Evolutionary conservation across 2,113 vertebrate species (phyloP).

Genomic region (Physeter macrocephalus): DNA sequence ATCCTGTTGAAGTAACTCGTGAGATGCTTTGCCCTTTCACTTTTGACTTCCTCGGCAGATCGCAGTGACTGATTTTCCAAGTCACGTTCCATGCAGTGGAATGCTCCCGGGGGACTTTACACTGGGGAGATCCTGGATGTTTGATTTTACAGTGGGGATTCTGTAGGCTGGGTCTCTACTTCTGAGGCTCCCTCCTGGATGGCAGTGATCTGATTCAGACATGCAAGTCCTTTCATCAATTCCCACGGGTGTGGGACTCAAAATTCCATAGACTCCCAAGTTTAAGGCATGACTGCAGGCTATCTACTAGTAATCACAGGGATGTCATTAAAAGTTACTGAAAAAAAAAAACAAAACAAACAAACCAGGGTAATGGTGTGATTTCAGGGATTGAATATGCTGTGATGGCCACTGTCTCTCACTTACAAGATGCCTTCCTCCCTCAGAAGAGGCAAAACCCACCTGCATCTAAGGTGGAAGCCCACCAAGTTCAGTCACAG

Average conservation of each 20-base stretch:
- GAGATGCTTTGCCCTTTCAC: not conserved
- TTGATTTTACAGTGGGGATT: not conserved
- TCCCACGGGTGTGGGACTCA: not conserved
- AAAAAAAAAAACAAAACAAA: too few species aligned
- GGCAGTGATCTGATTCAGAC: not conserved
- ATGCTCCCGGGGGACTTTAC: not conserved
- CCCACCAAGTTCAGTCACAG: not conserved
- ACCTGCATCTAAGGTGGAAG: not conserved
- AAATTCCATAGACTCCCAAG: not conserved
- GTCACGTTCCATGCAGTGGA: not conserved
- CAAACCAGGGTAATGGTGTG: not conserved
- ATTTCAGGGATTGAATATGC: not conserved
- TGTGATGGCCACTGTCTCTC: not conserved
- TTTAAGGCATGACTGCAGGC: not conserved
- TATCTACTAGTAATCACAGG: not conserved
- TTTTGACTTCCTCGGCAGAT: slow-evolving; percentile 47
- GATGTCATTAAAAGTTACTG: not conserved
- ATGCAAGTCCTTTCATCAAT: not conserved
- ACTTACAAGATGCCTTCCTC: not conserved
- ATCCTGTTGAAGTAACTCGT: not conserved
- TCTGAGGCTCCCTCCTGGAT: not conserved
- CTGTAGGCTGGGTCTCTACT: not conserved
- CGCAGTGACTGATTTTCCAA: slow-evolving; percentile 51
- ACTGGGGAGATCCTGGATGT: not conserved
- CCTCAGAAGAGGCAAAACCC: not conserved